Conservation (phyloP, 37 sponge, comb jelly and placozoan species). For the Tethya wilhelma region DNA sequence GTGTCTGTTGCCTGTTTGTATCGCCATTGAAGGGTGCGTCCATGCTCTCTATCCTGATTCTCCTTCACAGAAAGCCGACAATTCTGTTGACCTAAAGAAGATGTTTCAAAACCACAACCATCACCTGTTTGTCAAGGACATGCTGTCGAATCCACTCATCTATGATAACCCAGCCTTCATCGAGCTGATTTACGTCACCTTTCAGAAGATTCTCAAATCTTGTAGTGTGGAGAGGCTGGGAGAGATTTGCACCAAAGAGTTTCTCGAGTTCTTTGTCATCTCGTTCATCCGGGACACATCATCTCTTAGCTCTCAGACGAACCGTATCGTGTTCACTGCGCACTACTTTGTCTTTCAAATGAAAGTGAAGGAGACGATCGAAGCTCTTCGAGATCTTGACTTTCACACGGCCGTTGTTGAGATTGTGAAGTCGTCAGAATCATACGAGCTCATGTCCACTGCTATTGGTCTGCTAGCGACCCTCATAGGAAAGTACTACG, state of each 20-base stretch:
- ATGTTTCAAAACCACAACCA: slow-evolving; percentile 14
- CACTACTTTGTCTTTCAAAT: slow-evolving; percentile 49
- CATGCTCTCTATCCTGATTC: too few species aligned
- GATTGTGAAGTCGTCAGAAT: background rate
- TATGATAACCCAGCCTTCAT: slow-evolving; percentile 3
- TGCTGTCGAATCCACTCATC: slow-evolving; percentile 37
- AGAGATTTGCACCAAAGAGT: slow-evolving; percentile 25
- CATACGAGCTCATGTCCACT: background rate
- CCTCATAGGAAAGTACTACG: slow-evolving; percentile 31
- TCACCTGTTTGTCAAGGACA: slow-evolving; percentile 39
- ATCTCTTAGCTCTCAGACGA: slow-evolving; percentile 10
- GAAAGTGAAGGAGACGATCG: slow-evolving; percentile 13
- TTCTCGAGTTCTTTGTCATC: slow-evolving; percentile 26
- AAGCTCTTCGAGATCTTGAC: slow-evolving; percentile 5
- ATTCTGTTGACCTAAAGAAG: background rate
- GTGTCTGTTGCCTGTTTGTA: slow-evolving; percentile 17
- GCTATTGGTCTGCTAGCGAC: slow-evolving; percentile 34
- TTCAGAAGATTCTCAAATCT: slow-evolving; percentile 32
- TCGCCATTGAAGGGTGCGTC: slow-evolving; percentile 27
- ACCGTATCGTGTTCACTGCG: slow-evolving; percentile 10
- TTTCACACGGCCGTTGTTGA: slow-evolving; percentile 37
- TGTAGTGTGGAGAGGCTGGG: background rate
- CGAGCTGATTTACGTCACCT: slow-evolving; percentile 40
- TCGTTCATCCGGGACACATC: slow-evolving; percentile 33
- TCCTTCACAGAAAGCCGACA: background rate